Evolutionary conservation across 2,797 vertebrate genomes (phyloP).

Genomic region (Heterohyrax brucei): DNA sequence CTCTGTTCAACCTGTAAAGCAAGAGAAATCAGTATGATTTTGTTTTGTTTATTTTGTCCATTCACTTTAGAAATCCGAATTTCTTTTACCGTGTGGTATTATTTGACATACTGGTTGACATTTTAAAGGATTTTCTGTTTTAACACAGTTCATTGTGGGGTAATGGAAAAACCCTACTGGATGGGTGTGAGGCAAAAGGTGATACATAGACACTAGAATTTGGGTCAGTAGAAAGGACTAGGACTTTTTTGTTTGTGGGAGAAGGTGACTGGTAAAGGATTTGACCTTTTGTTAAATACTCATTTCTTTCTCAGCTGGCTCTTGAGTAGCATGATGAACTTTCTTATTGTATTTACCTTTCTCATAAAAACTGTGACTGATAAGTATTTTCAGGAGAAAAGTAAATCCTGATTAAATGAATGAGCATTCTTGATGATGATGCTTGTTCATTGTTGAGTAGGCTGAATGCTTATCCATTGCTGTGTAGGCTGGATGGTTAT

Average conservation of each 20-base stretch:
- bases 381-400: not conserved
- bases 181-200: not conserved
- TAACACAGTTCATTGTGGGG: not conserved
- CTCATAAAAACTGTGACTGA: conserved; percentile 52
- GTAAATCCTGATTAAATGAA: conserved; percentile 47
- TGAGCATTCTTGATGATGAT: conserved; percentile 20
- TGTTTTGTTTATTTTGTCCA: conserved; percentile 46
- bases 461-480: conserved; percentile 19
- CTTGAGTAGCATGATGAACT: conserved; percentile 7
- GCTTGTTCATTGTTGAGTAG: not conserved
- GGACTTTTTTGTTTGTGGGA: not conserved
- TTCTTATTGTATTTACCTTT: conserved; percentile 66
- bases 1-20: not conserved
- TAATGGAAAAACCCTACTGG: not conserved
- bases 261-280: not conserved
- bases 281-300: conserved; percentile 28
- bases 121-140: not conserved
- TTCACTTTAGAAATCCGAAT: conserved; percentile 60
- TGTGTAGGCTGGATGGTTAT: conserved; percentile 6
- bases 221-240: not conserved
- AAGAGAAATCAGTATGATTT: conserved; percentile 13
- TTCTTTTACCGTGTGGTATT: not conserved
- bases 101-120: not conserved
- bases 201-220: not conserved
- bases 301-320: conserved; percentile 1